Conservation (phyloP, 2,888 invertebrate species). For the Zaprionus lineosus region DNA sequence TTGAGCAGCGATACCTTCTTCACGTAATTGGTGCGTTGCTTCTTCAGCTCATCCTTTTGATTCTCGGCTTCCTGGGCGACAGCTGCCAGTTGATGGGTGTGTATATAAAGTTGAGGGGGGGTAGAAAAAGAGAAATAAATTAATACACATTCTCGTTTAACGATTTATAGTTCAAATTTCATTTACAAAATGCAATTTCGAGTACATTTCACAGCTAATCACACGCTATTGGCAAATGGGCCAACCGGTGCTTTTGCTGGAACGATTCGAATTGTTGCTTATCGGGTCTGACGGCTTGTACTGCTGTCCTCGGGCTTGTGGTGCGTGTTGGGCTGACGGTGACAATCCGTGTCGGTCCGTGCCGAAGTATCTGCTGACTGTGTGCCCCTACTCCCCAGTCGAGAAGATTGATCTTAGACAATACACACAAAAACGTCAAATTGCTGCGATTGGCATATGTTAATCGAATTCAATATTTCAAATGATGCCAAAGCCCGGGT, state of each 20-base stretch:
- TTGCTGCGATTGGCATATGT: constrained; percentile 24
- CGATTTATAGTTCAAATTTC: constrained; percentile 67
- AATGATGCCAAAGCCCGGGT: constrained; percentile 26
- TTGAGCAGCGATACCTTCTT: constrained; percentile 89
- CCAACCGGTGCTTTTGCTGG: constrained; percentile 62
- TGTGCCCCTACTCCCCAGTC: constrained; percentile 42
- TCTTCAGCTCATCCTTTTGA: constrained; percentile 90
- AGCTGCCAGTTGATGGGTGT: constrained; percentile 83
- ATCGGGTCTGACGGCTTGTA: constrained; percentile 44
- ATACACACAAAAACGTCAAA: constrained; percentile 52
- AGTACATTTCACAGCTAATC: constrained; percentile 71
- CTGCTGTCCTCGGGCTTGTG: constrained; percentile 48
- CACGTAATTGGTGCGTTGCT: constrained; percentile 92
- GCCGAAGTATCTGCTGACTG: constrained; percentile 48
- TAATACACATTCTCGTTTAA: constrained; percentile 37
- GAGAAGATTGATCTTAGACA: constrained; percentile 48
- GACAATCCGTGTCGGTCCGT: constrained; percentile 50
- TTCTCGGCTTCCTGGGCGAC: constrained; percentile 92
- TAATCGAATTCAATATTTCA: constrained; percentile 29
- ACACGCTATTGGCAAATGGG: constrained; percentile 43
- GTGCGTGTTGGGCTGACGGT: constrained; percentile 52
- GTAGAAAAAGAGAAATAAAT: constrained; percentile 43
- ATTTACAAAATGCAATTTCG: constrained; percentile 77
- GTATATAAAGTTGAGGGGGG: constrained; percentile 21
- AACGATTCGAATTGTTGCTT: constrained; percentile 45